Conservation (phyloP, 37 sponge, comb jelly and placozoan genomes). For the Beroe forskalii region DNA sequence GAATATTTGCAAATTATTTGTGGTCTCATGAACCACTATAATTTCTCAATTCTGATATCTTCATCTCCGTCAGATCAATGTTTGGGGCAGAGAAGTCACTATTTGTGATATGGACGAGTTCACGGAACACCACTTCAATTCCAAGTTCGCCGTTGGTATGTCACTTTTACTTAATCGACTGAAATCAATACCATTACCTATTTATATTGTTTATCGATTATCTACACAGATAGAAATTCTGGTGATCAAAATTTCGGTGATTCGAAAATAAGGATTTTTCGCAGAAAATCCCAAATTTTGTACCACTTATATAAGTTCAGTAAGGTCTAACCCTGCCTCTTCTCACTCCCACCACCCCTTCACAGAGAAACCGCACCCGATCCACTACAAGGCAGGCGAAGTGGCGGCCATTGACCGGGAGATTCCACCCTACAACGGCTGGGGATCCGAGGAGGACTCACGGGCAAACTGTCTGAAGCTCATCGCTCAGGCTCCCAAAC, state of each 20-base stretch:
- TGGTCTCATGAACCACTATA: too few species aligned
- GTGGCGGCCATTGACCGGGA: slow-evolving; percentile 40
- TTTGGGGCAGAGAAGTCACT: slow-evolving; percentile 75
- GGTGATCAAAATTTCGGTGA: too few species aligned
- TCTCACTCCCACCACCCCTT: not conserved
- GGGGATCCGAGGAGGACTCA: slow-evolving; percentile 95
- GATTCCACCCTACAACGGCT: slow-evolving; percentile 90
- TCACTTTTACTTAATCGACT: not conserved
- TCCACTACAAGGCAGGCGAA: not conserved
- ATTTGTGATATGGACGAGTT: slow-evolving; percentile 94
- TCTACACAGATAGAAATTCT: too few species aligned
- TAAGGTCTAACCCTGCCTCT: not conserved
- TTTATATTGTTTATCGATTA: too few species aligned
- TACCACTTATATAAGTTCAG: too few species aligned
- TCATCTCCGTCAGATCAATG: too few species aligned
- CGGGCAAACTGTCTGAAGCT: slow-evolving; percentile 81
- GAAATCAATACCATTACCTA: too few species aligned
- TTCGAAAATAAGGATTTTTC: too few species aligned
- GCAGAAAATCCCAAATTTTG: too few species aligned
- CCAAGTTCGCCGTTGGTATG: slow-evolving; percentile 88
- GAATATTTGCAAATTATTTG: too few species aligned
- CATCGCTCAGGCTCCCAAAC: slow-evolving; percentile 90
- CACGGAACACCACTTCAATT: slow-evolving; percentile 84
- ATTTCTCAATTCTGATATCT: too few species aligned
- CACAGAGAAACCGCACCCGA: not conserved